Evolutionary conservation across 2,797 vertebrate genomes (phyloP), one percentile per base, ranked within the genome.

Genomic region (Crenuchus spilurus): DNA sequence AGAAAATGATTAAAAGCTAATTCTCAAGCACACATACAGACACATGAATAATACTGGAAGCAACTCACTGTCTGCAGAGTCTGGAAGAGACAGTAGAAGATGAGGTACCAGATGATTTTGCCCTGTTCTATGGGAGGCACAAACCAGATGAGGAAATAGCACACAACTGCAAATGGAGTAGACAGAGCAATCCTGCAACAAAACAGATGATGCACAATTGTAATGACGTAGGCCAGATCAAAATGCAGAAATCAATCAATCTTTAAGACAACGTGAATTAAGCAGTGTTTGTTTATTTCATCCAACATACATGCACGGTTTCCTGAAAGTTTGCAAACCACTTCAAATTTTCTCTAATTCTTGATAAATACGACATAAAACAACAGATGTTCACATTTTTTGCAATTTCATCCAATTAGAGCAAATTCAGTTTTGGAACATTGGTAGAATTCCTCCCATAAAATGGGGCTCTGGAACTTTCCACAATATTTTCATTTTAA

Each of bases 41-140:
- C 28, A 51, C 0, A n/a, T 18, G 4, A 20, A 31, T 0, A 5
- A 3, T 1, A 0, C n/a, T 58, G 28, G 26, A 48, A 4, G 22
- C 35, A 63, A 91, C 96, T 90, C 63, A 99, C 97, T 81, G 97
- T 99, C 81, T 97, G 95, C 1, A 99, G 89, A 0, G 94, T 94
- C 89, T 99, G 95, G 90, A 98, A 99, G 82, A 93, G 85, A 88
- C 97, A 99, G 89, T 99, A 99, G 90, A 97, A 97, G 78, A 96
- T 33, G 61, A 99, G 91, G 83, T 95, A 98, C 96, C 96, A 99
- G 80, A 94, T 4, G 65, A 95, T 67, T 68, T 95, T 96, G 30
- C 93, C 92, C 1, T 86, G 81, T 20, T 93, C 92, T 75, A 96
- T 84, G 8, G 93, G 87, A 0, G 96, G 96, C 83, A 99, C 97